Base-by-base conservation (phyloP, 2,888 invertebrate genomes). In the Eupithecia abbreviata region DNA sequence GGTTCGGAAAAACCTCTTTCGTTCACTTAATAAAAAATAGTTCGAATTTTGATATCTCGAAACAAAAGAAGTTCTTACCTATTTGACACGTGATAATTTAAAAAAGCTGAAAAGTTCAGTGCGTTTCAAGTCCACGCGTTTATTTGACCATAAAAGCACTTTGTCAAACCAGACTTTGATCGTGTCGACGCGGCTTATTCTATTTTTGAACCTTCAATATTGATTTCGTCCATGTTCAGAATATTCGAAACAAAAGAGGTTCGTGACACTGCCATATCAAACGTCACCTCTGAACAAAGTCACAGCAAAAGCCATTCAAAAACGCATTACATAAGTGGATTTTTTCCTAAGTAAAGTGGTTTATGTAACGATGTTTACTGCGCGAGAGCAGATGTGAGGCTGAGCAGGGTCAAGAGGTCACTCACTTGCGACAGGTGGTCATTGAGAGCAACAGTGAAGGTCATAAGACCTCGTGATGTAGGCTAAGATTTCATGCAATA, bases 331-430 rank as follows among this genome's bases (percentile, higher is more conserved):
- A 69, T 43, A 77, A 77, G 42, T 66, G 55, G 51, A 51, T 70
- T 67, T 76, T 76, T 74, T 49, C 71, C 30, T 71, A 73, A 62
- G 67, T 62, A 58, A 62, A 72, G 62, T n/a, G 69, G 66, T 65
- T 74, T 71, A 69, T 77, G 77, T 74, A 77, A 77, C 62, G 41
- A 72, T 73, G 76, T 76, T 76, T 76, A 69, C 65, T 77, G 73
- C 68, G 72, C 49, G n/a, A 41, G 13, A 66, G 62, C 67, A 68
- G 45, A 68, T 43, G 67, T n/a, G 66, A 73, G n/a, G 69, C 18
- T 13, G 45, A 12, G 69, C 69, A 69, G 69, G 69, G 47, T 69
- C 69, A 45, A 45, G 47, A 13, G 69, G 69, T 69, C 69, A 69
- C 69, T 69, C 69, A 69, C 69, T 69, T 47, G 12, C 68, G 45